Evolutionary conservation across 2,113 vertebrate genomes (phyloP).

Genomic region (Sinocyclocheilus grahami): DNA sequence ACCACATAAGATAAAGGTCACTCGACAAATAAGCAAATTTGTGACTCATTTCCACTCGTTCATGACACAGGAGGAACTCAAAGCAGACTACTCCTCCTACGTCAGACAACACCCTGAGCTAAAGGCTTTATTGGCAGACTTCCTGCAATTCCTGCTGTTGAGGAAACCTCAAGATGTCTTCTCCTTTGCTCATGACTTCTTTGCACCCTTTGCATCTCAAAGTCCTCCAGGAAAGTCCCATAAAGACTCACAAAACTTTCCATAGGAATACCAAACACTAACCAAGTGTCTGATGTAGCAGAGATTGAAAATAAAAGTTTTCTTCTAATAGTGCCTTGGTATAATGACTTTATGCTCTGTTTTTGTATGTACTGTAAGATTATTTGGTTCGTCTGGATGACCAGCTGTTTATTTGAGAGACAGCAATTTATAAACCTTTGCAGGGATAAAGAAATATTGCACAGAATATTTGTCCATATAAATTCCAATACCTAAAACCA

Average conservation of each 20-base stretch:
- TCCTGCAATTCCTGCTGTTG: constrained; percentile 87
- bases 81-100: constrained; percentile 77
- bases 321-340: not conserved
- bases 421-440: not conserved
- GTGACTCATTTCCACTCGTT: not conserved
- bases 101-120: constrained; percentile 85
- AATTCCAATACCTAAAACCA: not conserved
- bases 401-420: not conserved
- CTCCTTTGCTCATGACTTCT: constrained; percentile 84
- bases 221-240: constrained; percentile 21
- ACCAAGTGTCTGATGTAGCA: not conserved
- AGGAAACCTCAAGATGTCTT: constrained; percentile 82
- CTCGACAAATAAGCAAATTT: not conserved
- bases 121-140: constrained; percentile 81
- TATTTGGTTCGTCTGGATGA: not conserved
- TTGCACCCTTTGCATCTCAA: constrained; percentile 71
- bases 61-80: constrained; percentile 81
- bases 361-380: not conserved
- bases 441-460: not conserved
- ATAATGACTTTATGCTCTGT: not conserved
- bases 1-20: not conserved
- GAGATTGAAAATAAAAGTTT: constrained; percentile 20
- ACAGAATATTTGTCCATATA: not conserved
- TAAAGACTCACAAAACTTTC: constrained; percentile 14
- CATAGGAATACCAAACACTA: not conserved